phyloP scores from a whole-genome alignment of 2,797 vertebrate genomes.

The Epinephelus awoara region DNA sequence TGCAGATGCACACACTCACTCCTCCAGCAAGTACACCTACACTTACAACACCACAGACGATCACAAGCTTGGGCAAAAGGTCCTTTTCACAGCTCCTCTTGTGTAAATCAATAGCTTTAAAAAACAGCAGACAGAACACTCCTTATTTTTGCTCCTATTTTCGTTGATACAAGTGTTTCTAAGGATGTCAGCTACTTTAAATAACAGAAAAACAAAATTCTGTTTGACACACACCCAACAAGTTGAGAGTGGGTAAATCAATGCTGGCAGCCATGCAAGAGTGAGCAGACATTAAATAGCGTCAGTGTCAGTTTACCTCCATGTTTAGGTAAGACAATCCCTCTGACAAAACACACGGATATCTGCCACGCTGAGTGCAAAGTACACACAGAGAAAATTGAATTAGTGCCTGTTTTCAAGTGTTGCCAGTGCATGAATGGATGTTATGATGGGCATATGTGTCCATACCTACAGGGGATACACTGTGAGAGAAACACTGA shows the following conservation, averaged over 20 bases:
- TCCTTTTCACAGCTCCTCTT: conserved; percentile 48
- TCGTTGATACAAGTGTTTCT: conserved; percentile 56
- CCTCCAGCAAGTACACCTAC: conserved; percentile 49
- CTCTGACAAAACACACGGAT: conserved; percentile 50
- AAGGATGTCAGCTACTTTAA: conserved; percentile 61
- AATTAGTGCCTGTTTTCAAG: conserved; percentile 65
- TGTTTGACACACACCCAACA: conserved; percentile 38
- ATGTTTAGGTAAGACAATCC: conserved; percentile 51
- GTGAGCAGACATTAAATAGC: conserved; percentile 56
- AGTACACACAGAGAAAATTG: conserved; percentile 48
- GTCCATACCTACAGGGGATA: conserved; percentile 59
- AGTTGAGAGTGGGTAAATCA: conserved; percentile 57
- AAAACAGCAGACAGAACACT: conserved; percentile 37
- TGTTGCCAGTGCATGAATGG: conserved; percentile 37
- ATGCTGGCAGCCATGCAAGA: conserved; percentile 60
- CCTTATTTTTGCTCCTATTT: conserved; percentile 38
- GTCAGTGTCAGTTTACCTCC: conserved; percentile 52
- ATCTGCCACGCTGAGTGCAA: conserved; percentile 34
- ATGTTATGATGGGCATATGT: conserved; percentile 56
- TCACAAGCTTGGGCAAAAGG: conserved; percentile 51
- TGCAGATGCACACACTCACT: conserved; percentile 16
- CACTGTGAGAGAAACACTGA: conserved; percentile 38
- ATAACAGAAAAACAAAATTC: conserved; percentile 60
- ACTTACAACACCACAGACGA: conserved; percentile 36
- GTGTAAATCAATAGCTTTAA: conserved; percentile 67